Evolutionary conservation across 2,797 vertebrate genomes (phyloP).

Genomic region (Rhinogobio ventralis): DNA sequence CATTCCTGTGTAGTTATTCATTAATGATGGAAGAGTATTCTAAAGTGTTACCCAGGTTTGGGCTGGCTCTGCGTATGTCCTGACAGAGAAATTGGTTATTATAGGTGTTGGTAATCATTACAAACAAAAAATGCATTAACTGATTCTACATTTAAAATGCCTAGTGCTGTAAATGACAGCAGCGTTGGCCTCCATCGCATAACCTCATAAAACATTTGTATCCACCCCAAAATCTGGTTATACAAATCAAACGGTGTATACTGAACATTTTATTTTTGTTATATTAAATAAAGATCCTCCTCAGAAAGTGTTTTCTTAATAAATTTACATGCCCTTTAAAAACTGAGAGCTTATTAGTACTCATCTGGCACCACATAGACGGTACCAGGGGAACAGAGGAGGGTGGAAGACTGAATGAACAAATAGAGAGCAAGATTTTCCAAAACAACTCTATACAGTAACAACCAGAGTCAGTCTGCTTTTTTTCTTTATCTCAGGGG

Average conservation of each 20-base stretch:
- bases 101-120: not conserved
- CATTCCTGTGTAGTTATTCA: too few relatives aligned
- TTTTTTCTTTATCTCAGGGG: conserved; percentile 14
- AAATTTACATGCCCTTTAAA: not conserved
- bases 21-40: too few relatives aligned
- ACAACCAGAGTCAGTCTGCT: not conserved
- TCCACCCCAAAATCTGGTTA: not conserved
- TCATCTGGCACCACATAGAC: not conserved
- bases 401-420: not conserved
- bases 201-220: not conserved
- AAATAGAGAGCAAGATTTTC: conserved; percentile 11
- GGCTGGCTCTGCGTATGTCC: not conserved
- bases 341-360: not conserved
- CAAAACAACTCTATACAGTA: conserved; percentile 8
- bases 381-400: conserved; percentile 14
- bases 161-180: not conserved
- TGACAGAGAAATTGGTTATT: not conserved
- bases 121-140: not conserved
- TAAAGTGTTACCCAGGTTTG: too few relatives aligned
- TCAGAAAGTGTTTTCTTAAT: conserved; percentile 2
- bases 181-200: not conserved
- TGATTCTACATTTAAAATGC: not conserved
- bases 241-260: not conserved
- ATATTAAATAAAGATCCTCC: not conserved
- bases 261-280: not conserved